Conservation (phyloP, 2,113 vertebrate genomes). For the Pristiophorus japonicus region DNA sequence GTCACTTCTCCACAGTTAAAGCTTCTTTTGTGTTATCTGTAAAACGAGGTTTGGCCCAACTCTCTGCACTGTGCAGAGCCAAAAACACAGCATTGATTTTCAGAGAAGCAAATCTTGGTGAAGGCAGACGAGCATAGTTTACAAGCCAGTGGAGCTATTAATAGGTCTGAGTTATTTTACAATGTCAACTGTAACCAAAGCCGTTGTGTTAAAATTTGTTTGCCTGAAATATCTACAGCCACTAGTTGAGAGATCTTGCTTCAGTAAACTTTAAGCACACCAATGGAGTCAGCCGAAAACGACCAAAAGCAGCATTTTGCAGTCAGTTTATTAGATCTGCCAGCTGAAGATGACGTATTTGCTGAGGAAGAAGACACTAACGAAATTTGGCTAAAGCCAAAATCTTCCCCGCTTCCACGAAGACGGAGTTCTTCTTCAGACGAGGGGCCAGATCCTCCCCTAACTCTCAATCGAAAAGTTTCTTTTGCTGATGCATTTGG, state of each 20-base stretch:
- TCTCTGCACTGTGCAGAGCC: background rate
- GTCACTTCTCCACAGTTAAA: background rate
- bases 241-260: slow-evolving; percentile 61
- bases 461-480: slow-evolving; percentile 68
- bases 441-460: slow-evolving; percentile 56
- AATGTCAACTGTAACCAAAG: slow-evolving; percentile 86
- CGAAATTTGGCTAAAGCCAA: slow-evolving; percentile 49
- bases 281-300: slow-evolving; percentile 74
- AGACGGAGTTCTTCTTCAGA: slow-evolving; percentile 66
- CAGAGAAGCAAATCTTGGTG: slow-evolving; percentile 43
- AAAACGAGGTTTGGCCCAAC: background rate
- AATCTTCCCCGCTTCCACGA: slow-evolving; percentile 58
- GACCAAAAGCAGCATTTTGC: slow-evolving; percentile 52
- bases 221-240: slow-evolving; percentile 69
- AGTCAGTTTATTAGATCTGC: slow-evolving; percentile 62
- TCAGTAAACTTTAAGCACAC: slow-evolving; percentile 64
- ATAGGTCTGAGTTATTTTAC: slow-evolving; percentile 73
- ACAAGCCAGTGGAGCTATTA: slow-evolving; percentile 73
- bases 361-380: slow-evolving; percentile 62
- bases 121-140: slow-evolving; percentile 66
- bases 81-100: background rate
- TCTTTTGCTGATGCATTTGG: slow-evolving; percentile 94
- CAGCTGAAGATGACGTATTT: slow-evolving; percentile 50
- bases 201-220: slow-evolving; percentile 74
- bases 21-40: background rate